A percentile compares a stretch with the other conserved stretches of the same genome.
Evolutionary conservation across 2,797 vertebrate species (phyloP).

Genomic region (Geotria australis): DNA sequence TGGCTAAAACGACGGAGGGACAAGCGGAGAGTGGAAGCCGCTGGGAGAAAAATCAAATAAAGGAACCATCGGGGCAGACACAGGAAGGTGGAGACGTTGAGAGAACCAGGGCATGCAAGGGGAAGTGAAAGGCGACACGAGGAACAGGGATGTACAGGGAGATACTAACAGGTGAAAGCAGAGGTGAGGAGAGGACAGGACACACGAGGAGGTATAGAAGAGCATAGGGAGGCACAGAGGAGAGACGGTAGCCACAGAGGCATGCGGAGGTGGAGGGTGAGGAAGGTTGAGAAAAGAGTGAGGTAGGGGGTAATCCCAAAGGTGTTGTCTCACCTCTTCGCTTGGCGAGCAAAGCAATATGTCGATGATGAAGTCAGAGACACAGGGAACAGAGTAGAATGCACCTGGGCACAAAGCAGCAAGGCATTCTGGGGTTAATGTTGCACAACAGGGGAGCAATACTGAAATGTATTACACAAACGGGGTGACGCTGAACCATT

Average conservation of each 20-base stretch:
- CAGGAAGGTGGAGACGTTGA: not conserved
- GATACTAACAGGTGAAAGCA: no score
- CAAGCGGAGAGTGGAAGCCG: not conserved
- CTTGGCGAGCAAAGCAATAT: slow-evolving; percentile 76
- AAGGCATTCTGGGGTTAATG: no score
- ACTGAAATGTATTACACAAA: slow-evolving; percentile 3
- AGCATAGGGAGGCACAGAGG: no score
- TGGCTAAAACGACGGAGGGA: not conserved
- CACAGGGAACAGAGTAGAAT: slow-evolving; percentile 70
- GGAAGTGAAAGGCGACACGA: not conserved
- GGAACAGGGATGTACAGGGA: not conserved
- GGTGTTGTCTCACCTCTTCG: slow-evolving; percentile 34
- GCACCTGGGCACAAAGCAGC: slow-evolving; percentile 20
- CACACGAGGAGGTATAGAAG: no score
- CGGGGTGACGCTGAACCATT: no score
- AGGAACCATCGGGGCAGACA: not conserved
- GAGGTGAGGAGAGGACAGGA: no score
- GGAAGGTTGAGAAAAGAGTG: no score
- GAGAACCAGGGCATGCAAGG: not conserved
- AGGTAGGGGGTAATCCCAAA: no score
- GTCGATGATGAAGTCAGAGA: slow-evolving; percentile 88
- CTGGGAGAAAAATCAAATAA: not conserved
- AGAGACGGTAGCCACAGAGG: no score
- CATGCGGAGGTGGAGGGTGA: no score
- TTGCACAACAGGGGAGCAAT: not conserved